These are phyloP conservation scores for Drosophila tristis DNA, from an alignment of 1,140 invertebrate genomes.

Conservation along the genomic window DNA sequence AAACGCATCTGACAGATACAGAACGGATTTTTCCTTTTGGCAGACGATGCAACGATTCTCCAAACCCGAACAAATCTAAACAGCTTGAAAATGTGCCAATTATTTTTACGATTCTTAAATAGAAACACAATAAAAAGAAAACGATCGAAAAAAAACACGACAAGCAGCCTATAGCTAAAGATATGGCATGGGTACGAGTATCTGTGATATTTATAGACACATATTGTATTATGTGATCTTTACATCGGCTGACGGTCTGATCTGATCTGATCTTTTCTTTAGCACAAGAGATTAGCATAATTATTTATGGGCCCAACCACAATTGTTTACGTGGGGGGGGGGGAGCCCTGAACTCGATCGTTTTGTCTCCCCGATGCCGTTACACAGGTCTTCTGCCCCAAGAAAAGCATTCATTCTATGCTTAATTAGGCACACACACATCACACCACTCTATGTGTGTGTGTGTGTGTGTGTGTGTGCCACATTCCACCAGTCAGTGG, in stretches of 20 bases:
- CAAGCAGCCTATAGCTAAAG: constrained; percentile 8
- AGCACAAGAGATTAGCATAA: constrained; percentile 40
- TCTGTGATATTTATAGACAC: constrained; percentile 35
- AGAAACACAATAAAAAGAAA: constrained; percentile 64
- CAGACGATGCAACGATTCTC: constrained; percentile 7
- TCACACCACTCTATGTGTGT: constrained; percentile 2
- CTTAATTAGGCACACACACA: constrained; percentile 45
- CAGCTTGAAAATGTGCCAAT: constrained; percentile 73
- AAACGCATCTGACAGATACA: constrained; percentile 42
- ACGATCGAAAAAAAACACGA: constrained; percentile 1
- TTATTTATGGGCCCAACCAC: constrained; percentile 41
- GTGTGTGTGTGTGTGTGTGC: too few relatives aligned
- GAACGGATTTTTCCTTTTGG: constrained; percentile 18
- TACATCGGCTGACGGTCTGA: constrained; percentile 31
- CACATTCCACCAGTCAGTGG: neutral
- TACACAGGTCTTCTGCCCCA: constrained; percentile 6
- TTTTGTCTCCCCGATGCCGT: constrained; percentile 2
- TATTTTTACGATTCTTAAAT: constrained; percentile 65
- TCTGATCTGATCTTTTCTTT: constrained; percentile 26
- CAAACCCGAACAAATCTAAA: constrained; percentile 42
- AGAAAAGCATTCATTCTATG: constrained; percentile 23
- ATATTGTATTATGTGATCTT: constrained; percentile 35
- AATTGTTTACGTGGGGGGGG: constrained; percentile 23
- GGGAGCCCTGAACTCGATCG: constrained; percentile 8
- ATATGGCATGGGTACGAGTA: neutral